Percentiles rank a stretch among this genome's conserved stretches.
Evolutionary conservation across 2,888 invertebrate genomes (phyloP).

Genomic region (Lysandra coridon): DNA sequence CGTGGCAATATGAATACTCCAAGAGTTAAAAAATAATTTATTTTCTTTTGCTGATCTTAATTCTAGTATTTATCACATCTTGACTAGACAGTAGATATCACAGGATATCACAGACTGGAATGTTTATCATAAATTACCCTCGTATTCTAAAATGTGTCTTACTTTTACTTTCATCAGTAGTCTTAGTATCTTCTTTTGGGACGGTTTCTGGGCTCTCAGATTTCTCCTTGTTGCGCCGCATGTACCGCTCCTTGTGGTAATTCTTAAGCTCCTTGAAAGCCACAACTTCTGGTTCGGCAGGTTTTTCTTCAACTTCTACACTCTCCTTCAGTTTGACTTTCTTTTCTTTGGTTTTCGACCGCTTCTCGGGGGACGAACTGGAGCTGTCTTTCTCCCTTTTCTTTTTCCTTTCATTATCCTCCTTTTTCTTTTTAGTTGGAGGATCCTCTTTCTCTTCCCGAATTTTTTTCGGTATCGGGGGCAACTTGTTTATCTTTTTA

Average conservation of each 20-base stretch:
- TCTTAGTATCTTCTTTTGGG: slow-evolving; percentile 39
- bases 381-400: slow-evolving; percentile 44
- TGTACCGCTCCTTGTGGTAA: slow-evolving; percentile 82
- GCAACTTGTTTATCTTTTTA: slow-evolving; percentile 63
- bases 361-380: slow-evolving; percentile 43
- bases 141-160: slow-evolving; percentile 66
- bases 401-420: slow-evolving; percentile 51
- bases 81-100: slow-evolving; percentile 50
- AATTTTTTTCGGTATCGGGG: slow-evolving; percentile 68
- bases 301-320: slow-evolving; percentile 44
- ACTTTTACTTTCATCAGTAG: slow-evolving; percentile 63
- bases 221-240: slow-evolving; percentile 82
- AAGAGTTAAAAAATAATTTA: slow-evolving; percentile 72
- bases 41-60: slow-evolving; percentile 52
- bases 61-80: slow-evolving; percentile 27
- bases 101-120: slow-evolving; percentile 60
- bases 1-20: slow-evolving; percentile 72
- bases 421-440: slow-evolving; percentile 50
- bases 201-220: slow-evolving; percentile 79
- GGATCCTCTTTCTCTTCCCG: slow-evolving; percentile 46
- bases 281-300: slow-evolving; percentile 51
- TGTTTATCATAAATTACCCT: slow-evolving; percentile 43
- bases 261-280: slow-evolving; percentile 81
- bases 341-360: slow-evolving; percentile 44
- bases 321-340: slow-evolving; percentile 43